Conservation (phyloP, 2,797 vertebrate genomes). For the Sebastiscus tertius region DNA sequence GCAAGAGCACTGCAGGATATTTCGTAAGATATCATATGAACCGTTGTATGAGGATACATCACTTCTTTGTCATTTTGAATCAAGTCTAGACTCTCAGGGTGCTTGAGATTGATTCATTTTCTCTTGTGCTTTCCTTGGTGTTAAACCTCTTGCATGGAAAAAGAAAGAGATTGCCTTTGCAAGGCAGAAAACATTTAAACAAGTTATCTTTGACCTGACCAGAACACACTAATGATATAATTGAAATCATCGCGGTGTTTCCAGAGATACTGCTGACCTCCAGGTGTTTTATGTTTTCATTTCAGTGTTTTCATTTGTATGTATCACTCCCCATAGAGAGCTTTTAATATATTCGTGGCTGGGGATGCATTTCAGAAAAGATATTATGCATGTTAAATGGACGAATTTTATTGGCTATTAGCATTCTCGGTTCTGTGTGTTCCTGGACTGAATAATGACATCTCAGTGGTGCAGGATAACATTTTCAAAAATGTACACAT, state of each 20-base stretch:
- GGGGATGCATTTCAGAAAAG: not conserved
- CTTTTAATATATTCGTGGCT: not conserved
- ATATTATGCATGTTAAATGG: not conserved
- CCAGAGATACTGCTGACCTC: not conserved
- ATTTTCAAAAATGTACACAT: not conserved
- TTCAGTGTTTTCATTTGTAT: not conserved
- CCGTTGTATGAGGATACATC: not conserved
- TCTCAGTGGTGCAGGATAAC: not conserved
- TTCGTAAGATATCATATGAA: not conserved
- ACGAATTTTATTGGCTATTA: not conserved
- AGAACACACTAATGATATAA: not conserved
- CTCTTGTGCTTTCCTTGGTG: not conserved
- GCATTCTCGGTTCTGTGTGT: not conserved
- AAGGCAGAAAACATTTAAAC: not conserved
- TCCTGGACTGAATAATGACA: not conserved
- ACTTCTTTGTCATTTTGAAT: not conserved
- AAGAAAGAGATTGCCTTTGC: not conserved
- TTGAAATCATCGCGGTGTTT: not conserved
- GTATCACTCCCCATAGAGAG: not conserved
- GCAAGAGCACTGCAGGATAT: not conserved
- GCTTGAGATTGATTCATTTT: not conserved
- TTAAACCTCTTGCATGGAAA: not conserved
- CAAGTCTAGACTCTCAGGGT: not conserved
- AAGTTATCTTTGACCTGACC: not conserved
- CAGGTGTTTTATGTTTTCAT: not conserved